These are phyloP conservation scores for Papilio protenor DNA, from an alignment of 2,888 invertebrate species.

Conservation along the genomic window DNA sequence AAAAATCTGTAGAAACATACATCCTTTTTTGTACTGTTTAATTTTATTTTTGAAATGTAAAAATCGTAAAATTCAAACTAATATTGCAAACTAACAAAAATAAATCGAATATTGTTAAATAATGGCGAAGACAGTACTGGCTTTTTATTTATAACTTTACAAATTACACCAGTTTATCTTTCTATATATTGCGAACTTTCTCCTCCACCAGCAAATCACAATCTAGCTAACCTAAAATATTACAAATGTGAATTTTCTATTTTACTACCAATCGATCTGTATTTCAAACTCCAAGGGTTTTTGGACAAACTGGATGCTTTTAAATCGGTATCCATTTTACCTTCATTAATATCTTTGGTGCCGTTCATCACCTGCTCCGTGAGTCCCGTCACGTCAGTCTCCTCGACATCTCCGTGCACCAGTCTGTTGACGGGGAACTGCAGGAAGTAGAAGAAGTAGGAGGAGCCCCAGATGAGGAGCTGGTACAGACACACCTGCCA, in stretches of 20 bases:
- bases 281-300: constrained; percentile 62
- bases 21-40: too few relatives aligned
- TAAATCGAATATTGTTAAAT: not conserved
- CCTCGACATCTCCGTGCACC: constrained; percentile 59
- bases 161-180: not conserved
- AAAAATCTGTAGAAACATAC: too few relatives aligned
- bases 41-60: not conserved
- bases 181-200: not conserved
- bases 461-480: constrained; percentile 47
- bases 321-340: constrained; percentile 42
- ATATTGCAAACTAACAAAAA: not conserved
- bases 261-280: constrained; percentile 55
- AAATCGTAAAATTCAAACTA: not conserved
- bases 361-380: not conserved
- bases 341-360: constrained; percentile 41
- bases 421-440: constrained; percentile 73
- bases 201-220: constrained; percentile 7
- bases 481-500: constrained; percentile 77
- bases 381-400: constrained; percentile 34
- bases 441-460: constrained; percentile 68
- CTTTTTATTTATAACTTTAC: not conserved
- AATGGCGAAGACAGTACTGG: not conserved
- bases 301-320: constrained; percentile 48
- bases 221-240: constrained; percentile 35
- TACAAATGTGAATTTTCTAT: constrained; percentile 68